These are phyloP conservation scores for Psittacus erithacus DNA, from an alignment of 2,113 vertebrate genomes.

Conservation along the genomic window DNA sequence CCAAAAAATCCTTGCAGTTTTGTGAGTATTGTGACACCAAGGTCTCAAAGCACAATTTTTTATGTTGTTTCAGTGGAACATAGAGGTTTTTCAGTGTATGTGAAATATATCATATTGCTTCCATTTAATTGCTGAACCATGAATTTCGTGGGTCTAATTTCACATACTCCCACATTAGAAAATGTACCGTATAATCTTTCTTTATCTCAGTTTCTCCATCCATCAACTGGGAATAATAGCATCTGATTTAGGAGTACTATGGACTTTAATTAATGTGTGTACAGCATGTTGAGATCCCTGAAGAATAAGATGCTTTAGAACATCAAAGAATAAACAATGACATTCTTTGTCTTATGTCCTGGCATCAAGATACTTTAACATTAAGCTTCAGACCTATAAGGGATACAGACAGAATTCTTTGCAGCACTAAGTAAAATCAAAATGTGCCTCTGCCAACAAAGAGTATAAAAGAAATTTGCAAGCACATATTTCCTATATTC, in stretches of 20 bases:
- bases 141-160: conserved; percentile 45
- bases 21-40: not conserved
- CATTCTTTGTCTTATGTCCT: conserved; percentile 50
- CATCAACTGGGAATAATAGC: conserved; percentile 66
- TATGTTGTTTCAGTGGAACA: not conserved
- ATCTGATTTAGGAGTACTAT: conserved; percentile 49
- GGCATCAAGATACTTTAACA: conserved; percentile 21
- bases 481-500: not conserved
- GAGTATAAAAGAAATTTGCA: not conserved
- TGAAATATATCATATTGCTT: conserved; percentile 56
- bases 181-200: conserved; percentile 52
- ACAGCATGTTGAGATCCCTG: conserved; percentile 22
- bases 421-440: conserved; percentile 1
- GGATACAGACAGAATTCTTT: not conserved
- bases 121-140: conserved; percentile 32
- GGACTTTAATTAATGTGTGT: conserved; percentile 61
- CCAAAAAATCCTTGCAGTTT: not conserved
- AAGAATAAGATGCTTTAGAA: conserved; percentile 51
- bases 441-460: not conserved
- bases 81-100: not conserved
- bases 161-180: conserved; percentile 42
- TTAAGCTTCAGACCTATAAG: conserved; percentile 30
- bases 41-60: not conserved
- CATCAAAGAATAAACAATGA: conserved; percentile 62
- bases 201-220: conserved; percentile 59